Percentiles rank a stretch among this genome's conserved stretches.
Evolutionary conservation across 2,888 invertebrate species (phyloP).

Genomic region (Artemia sinica): DNA sequence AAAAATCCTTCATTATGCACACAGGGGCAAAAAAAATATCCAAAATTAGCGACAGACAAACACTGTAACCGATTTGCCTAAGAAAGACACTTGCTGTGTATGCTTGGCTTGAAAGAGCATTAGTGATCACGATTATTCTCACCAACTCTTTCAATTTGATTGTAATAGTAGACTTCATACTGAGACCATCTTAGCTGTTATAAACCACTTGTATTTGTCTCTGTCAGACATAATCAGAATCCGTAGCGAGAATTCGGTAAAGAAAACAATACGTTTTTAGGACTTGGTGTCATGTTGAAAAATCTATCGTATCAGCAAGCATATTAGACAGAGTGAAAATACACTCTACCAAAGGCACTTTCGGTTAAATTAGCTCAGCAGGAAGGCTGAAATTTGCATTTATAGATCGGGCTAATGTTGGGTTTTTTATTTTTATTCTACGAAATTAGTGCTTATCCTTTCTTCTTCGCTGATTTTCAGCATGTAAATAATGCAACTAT

Average conservation of each 20-base stretch:
- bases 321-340: slow-evolving; percentile 12
- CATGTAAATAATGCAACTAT: no score
- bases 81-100: no score
- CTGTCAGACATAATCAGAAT: slow-evolving; percentile 12
- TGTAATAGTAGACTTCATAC: slow-evolving; percentile 7
- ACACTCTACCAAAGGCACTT: not conserved
- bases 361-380: slow-evolving; percentile 5
- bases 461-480: no score
- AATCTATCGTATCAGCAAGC: slow-evolving; percentile 11
- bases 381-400: slow-evolving; percentile 7
- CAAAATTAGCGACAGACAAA: no score
- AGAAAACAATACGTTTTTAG: slow-evolving; percentile 10
- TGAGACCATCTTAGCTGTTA: not conserved
- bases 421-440: no score
- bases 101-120: not conserved
- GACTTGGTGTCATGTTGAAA: slow-evolving; percentile 9
- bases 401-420: not conserved
- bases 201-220: slow-evolving; percentile 8
- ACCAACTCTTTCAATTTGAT: slow-evolving; percentile 9
- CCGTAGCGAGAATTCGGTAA: slow-evolving; percentile 2
- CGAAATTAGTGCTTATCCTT: no score
- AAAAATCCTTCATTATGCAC: no score
- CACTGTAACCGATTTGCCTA: no score
- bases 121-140: not conserved
- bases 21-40: no score